These are phyloP conservation scores for Syritta pipiens DNA, from an alignment of 2,888 invertebrate species.

Conservation along the genomic window DNA sequence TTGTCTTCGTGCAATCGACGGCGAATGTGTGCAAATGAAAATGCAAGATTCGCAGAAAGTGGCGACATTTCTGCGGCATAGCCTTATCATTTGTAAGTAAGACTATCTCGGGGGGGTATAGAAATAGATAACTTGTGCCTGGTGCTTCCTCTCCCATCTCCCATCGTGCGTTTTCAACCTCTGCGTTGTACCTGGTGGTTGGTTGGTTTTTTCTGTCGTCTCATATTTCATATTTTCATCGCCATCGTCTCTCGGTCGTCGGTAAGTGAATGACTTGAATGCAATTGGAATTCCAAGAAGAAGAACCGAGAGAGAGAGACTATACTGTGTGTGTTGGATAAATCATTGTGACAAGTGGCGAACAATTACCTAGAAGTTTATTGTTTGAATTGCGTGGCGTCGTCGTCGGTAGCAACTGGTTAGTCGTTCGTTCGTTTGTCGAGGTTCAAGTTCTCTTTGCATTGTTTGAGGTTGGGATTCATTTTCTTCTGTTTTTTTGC, in stretches of 20 bases:
- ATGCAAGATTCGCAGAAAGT: slow-evolving; percentile 20
- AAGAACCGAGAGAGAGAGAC: slow-evolving; percentile 19
- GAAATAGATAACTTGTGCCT: slow-evolving; percentile 23
- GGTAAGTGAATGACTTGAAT: slow-evolving; percentile 40
- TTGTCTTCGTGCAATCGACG: not conserved
- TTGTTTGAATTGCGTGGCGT: slow-evolving; percentile 35
- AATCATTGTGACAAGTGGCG: slow-evolving; percentile 59
- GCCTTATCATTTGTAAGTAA: slow-evolving; percentile 13
- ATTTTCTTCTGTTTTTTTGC: not conserved
- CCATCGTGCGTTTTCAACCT: not conserved
- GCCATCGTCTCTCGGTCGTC: not conserved
- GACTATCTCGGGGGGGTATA: not conserved
- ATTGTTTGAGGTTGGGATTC: not conserved
- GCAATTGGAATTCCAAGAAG: slow-evolving; percentile 39
- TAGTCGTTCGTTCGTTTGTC: too few species aligned
- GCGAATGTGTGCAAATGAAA: not conserved
- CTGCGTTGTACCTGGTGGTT: not conserved
- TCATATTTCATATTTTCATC: slow-evolving; percentile 30
- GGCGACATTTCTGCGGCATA: slow-evolving; percentile 4
- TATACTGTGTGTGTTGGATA: slow-evolving; percentile 29
- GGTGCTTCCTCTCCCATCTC: not conserved
- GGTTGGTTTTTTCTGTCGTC: not conserved
- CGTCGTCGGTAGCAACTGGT: not conserved
- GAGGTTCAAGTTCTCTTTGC: slow-evolving; percentile 1
- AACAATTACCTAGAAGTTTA: slow-evolving; percentile 54